Percentiles rank a stretch among this genome's conserved stretches.
These are phyloP conservation scores for Tamandua tetradactyla DNA, from an alignment of 2,797 vertebrate species.

Conservation along the genomic window DNA sequence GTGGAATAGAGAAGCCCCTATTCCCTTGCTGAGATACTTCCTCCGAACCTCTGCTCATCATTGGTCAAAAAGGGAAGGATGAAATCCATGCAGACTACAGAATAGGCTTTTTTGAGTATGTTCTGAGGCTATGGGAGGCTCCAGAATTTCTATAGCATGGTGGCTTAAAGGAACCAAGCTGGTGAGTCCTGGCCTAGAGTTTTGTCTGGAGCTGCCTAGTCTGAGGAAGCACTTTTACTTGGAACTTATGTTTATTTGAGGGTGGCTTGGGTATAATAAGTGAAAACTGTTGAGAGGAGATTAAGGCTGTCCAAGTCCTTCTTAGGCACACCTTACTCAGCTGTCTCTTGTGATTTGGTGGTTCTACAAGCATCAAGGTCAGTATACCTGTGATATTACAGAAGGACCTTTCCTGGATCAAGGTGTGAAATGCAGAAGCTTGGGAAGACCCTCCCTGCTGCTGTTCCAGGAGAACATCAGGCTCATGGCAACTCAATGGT, in stretches of 20 bases:
- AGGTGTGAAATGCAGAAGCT: no score
- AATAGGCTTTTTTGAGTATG: no score
- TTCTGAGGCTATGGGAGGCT: accelerated
- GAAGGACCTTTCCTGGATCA: neutral
- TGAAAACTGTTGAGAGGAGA: neutral
- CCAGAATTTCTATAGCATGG: accelerated
- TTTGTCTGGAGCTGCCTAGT: neutral
- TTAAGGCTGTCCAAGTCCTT: no score
- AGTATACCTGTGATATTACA: neutral
- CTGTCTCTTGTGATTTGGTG: no score
- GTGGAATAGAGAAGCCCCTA: no score
- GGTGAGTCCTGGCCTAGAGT: no score
- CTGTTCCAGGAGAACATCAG: neutral
- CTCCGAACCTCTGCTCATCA: neutral
- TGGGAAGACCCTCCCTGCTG: no score
- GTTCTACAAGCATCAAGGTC: neutral
- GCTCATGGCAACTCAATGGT: no score
- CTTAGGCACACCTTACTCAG: no score
- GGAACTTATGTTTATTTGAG: neutral
- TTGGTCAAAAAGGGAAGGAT: accelerated
- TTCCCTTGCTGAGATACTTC: accelerated
- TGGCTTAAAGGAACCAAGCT: neutral
- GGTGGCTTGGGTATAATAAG: neutral
- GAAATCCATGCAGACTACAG: accelerated
- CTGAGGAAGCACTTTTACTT: neutral